Evolutionary conservation across 2,797 vertebrate species (phyloP).

Genomic region (Xenentodon cancila): DNA sequence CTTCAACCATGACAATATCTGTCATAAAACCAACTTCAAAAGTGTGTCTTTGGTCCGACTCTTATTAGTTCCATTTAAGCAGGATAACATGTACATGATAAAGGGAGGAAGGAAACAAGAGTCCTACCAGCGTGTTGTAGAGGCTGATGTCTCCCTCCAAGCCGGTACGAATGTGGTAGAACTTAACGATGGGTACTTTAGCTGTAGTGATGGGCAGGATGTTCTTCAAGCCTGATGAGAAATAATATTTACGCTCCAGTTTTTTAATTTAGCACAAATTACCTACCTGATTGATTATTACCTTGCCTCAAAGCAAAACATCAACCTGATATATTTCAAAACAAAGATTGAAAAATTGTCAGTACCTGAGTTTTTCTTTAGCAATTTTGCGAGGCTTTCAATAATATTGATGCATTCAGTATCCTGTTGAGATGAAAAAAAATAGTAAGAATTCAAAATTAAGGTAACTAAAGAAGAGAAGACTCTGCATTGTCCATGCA

Average conservation of each 20-base stretch:
- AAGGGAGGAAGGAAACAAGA: neutral
- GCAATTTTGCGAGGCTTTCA: conserved; percentile 88
- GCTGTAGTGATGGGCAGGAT: conserved; percentile 96
- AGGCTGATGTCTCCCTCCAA: conserved; percentile 97
- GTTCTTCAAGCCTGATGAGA: conserved; percentile 87
- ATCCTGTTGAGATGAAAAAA: conserved; percentile 76
- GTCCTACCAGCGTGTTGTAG: conserved; percentile 93
- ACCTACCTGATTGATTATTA: neutral
- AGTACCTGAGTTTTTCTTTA: conserved; percentile 91
- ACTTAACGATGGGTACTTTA: conserved; percentile 98
- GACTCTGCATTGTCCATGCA: neutral
- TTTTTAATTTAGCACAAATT: neutral
- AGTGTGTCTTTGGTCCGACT: no score
- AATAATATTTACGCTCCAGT: neutral
- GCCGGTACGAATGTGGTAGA: conserved; percentile 91
- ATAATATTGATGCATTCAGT: conserved; percentile 91
- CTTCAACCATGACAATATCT: neutral
- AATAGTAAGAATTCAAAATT: neutral
- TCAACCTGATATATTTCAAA: no score
- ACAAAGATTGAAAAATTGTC: neutral
- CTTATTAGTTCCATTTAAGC: no score
- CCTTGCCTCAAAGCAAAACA: no score
- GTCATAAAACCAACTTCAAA: no score
- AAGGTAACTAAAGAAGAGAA: neutral
- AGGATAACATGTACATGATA: neutral